Evolutionary conservation across 1,140 invertebrate genomes (phyloP).

Genomic region (Eupeodes corollae): DNA sequence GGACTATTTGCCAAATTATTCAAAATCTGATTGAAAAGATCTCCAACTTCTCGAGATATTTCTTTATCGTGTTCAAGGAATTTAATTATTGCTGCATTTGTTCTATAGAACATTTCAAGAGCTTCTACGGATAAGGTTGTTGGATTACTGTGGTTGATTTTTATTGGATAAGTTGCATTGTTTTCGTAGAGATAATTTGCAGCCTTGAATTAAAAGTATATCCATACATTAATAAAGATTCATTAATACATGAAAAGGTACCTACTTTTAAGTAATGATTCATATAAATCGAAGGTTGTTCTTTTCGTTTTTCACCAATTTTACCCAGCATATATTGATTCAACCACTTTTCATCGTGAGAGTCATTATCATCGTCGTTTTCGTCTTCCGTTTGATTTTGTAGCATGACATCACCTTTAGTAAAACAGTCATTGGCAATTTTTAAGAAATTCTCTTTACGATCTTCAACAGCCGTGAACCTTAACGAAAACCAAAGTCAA

Average conservation of each 20-base stretch:
- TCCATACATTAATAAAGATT: background rate
- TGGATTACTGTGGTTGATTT: slow-evolving; percentile 75
- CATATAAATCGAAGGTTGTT: slow-evolving; percentile 57
- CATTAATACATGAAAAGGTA: background rate
- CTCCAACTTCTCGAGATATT: slow-evolving; percentile 30
- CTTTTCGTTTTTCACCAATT: slow-evolving; percentile 68
- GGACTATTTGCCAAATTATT: slow-evolving; percentile 35
- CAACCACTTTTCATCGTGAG: slow-evolving; percentile 53
- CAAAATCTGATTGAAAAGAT: slow-evolving; percentile 36
- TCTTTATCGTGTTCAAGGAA: slow-evolving; percentile 57
- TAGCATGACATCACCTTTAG: slow-evolving; percentile 51
- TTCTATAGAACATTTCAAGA: slow-evolving; percentile 71
- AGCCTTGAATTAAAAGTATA: slow-evolving; percentile 40
- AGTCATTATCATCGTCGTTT: slow-evolving; percentile 42
- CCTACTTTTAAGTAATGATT: slow-evolving; percentile 60
- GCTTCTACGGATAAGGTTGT: slow-evolving; percentile 79
- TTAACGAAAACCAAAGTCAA: slow-evolving; percentile 12
- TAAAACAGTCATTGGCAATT: slow-evolving; percentile 65
- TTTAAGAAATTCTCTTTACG: slow-evolving; percentile 68
- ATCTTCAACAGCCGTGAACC: slow-evolving; percentile 59
- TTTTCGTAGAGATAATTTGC: slow-evolving; percentile 64
- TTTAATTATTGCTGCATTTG: slow-evolving; percentile 78
- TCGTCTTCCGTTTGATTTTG: slow-evolving; percentile 35
- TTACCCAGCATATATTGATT: slow-evolving; percentile 39
- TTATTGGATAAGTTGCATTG: slow-evolving; percentile 71